A percentile compares a stretch with the other conserved stretches of the same genome.
Evolutionary conservation across 2,113 vertebrate species (phyloP).

Genomic region (Equus przewalskii): DNA sequence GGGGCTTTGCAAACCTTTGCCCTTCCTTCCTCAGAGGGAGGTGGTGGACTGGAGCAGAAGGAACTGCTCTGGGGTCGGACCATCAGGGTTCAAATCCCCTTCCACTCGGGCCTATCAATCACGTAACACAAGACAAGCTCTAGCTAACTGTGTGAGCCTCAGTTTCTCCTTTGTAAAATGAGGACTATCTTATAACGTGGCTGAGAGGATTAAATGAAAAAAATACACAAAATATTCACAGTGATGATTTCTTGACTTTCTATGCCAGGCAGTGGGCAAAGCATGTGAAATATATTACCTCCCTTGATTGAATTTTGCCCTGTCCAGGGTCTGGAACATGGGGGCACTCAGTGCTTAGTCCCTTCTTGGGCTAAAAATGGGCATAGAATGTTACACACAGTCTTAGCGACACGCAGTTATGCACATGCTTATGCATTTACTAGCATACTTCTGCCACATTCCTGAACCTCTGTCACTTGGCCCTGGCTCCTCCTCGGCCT

Average conservation of each 20-base stretch:
- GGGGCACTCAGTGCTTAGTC: background rate
- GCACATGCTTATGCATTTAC: background rate
- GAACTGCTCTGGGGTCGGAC: background rate
- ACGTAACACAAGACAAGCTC: background rate
- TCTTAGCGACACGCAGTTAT: fast-evolving
- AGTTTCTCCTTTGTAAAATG: background rate
- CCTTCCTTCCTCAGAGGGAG: slow-evolving; percentile 62
- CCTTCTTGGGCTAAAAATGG: background rate
- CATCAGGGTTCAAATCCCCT: background rate
- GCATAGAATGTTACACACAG: background rate
- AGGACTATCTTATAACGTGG: background rate
- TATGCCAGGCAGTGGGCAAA: background rate
- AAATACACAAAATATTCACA: background rate
- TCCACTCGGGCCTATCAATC: background rate
- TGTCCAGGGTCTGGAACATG: background rate
- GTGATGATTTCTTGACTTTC: background rate
- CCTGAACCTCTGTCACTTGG: background rate
- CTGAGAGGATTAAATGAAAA: background rate
- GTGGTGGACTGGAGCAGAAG: background rate
- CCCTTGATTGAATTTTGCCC: background rate
- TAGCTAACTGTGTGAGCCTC: background rate
- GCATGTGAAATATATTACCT: background rate
- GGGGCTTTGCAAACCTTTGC: slow-evolving; percentile 7
- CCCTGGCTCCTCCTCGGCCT: background rate
- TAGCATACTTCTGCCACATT: background rate